A percentile compares a stretch with the other conserved stretches of the same genome.
Evolutionary conservation across 1,140 invertebrate genomes (phyloP).

Genomic region (Pseudobourletiella spinata): DNA sequence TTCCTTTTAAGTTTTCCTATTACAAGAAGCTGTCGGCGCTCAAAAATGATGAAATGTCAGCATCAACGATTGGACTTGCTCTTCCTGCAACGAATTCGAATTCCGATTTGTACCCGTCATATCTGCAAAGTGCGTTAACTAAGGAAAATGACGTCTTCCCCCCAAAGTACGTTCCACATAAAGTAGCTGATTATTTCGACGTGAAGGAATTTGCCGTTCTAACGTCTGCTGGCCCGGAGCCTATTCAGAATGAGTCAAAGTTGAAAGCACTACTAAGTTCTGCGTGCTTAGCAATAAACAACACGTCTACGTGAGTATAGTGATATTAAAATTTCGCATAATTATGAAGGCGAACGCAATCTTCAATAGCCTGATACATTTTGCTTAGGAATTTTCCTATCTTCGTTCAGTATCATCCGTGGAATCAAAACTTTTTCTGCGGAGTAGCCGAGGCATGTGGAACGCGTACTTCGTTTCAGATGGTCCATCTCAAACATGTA

Average conservation of each 20-base stretch:
- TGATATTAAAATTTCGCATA: no score
- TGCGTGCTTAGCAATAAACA: slow-evolving; percentile 68
- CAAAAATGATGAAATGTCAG: not conserved
- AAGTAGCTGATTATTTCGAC: slow-evolving; percentile 63
- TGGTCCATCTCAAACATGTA: slow-evolving; percentile 72
- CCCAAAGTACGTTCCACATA: slow-evolving; percentile 43
- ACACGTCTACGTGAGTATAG: slow-evolving; percentile 57
- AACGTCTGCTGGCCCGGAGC: slow-evolving; percentile 48
- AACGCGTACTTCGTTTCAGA: slow-evolving; percentile 69
- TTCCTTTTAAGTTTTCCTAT: slow-evolving; percentile 26
- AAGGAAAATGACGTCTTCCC: slow-evolving; percentile 12
- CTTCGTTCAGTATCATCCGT: slow-evolving; percentile 76
- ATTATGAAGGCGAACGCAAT: no score
- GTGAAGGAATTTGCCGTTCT: slow-evolving; percentile 74
- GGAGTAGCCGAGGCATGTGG: slow-evolving; percentile 59
- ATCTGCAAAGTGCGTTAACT: not conserved
- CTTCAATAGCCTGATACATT: no score
- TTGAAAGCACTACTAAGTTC: slow-evolving; percentile 80
- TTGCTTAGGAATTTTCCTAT: slow-evolving; percentile 70
- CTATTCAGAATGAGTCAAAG: slow-evolving; percentile 63
- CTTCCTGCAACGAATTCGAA: not conserved
- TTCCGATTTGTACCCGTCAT: not conserved
- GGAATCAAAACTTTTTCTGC: slow-evolving; percentile 73
- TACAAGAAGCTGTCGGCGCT: slow-evolving; percentile 11
- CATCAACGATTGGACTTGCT: not conserved